Base-by-base conservation (phyloP, 2,797 vertebrate species). In the Moxostoma hubbsi region DNA sequence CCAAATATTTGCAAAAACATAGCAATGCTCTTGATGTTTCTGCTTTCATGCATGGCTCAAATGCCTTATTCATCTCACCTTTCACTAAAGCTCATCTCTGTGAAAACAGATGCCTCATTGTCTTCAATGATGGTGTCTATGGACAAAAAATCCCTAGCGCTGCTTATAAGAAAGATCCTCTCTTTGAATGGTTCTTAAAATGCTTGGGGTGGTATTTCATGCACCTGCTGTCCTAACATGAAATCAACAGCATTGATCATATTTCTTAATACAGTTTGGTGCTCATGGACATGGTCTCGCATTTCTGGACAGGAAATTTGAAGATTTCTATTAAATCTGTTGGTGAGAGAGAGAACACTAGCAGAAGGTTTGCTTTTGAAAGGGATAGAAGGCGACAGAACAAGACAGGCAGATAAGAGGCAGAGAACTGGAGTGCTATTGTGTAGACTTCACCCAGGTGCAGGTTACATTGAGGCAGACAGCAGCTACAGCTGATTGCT, bases 401-500 rank as follows among this genome's bases (percentile, higher is more conserved):
- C 45, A 15, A 50, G 18, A 58, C 49, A 65, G 47, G 46, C 24
- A 36, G 58, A 55, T 66, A 65, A 45, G 63, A 66, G 55, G 59
- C 57, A 59, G 77, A 54, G 66, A 73, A 81, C 73, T 78, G 68
- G 57, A 83, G 83, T 76, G 69, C 54, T 67, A 74, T 82, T 76
- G 82, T 82, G 75, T 66, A 82, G 36, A 84, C 88, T 89, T 88
- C 86, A 87, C 86, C 86, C 83, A 89, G 89, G 88, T 90, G 88
- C 85, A 80, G 81, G 85, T 81, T 82, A 87, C 81, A 81, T 77
- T 84, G 81, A 87, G 72, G 85, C 75, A 57, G 83, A 86, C 86
- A 88, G 85, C 77, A 75, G 82, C 84, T 81, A 85, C 81, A 84
- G 80, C 80, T 79, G 82, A 86, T 81, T 87, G 88, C 79, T 89